Evolutionary conservation across 53 echinoderm and acorn worm genomes (phyloP), one percentile per base, ranked within the genome.

Genomic region (Mesocentrotus franciscanus): DNA sequence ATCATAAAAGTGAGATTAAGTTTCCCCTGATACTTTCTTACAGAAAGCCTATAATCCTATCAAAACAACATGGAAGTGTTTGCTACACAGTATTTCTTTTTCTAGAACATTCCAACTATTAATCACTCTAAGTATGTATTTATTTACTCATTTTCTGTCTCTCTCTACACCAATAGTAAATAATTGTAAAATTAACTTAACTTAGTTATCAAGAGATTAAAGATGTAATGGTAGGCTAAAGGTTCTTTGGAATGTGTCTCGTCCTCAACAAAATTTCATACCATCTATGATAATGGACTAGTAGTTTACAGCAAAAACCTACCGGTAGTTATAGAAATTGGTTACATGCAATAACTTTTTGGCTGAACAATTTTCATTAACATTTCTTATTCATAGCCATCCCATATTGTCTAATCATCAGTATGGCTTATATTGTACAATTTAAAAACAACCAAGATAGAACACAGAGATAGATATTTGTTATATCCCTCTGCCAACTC

Each of bases 261-360:
- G 4, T 39, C 12, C 22, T 81, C 17, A 0, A 36, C 11, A 20
- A 79, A 39, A 20, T 81, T 16, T 27, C 17, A 36, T 20, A 17
- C 36, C 20, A 42, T 81, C 8, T 39, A 33, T 32, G 78, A 10
- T 33, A 8, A 78, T 14, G 30, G 34, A 78, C 8, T 34, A 16
- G 20, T 20, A 81, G 9, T 81, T 81, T 81, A 20, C 20, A 81
- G 36, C 39, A 81, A 42, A 32, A 36, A 39, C 13, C 9, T 81
- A n/a, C n/a, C n/a, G n/a, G n/a, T n/a, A 42, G 14, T 33, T 76
- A 11, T 75, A 75, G 27, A 79, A 22, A 20, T 39, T 39, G 10
- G 18, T 11, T 81, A 39, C 81, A 81, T 42, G 81, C 81, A 87
- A 87, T 87, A 87, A 56, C 87, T 58, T 57, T 87, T 56, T 26